A percentile compares a stretch with the other conserved stretches of the same genome.
Evolutionary conservation across 1,140 invertebrate species (phyloP).

Genomic region (Andricus grossulariae): DNA sequence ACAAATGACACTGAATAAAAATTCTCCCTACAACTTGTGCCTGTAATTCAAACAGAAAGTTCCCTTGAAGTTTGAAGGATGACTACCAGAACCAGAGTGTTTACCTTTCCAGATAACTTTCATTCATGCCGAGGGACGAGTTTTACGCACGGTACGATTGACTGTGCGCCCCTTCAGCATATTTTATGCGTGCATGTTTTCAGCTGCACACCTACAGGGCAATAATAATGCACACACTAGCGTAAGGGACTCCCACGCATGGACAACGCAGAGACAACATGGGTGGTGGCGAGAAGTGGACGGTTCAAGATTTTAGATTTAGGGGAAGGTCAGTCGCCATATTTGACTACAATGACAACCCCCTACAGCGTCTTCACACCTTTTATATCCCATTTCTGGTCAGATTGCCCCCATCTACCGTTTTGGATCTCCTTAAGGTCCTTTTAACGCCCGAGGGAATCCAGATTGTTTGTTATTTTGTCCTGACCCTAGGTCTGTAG

Average conservation of each 20-base stretch:
- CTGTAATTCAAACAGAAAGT: constrained; percentile 16
- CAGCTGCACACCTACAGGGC: constrained; percentile 17
- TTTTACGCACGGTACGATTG: constrained; percentile 19
- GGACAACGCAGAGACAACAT: constrained; percentile 1
- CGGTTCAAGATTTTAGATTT: too few species aligned
- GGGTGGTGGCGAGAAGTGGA: background rate
- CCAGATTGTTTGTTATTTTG: too few species aligned
- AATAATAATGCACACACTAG: background rate
- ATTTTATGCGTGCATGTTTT: constrained; percentile 18
- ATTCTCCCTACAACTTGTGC: too few species aligned
- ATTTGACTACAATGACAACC: too few species aligned
- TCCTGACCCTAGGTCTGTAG: too few species aligned
- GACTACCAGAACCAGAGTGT: background rate
- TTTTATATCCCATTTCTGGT: too few species aligned
- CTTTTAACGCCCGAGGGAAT: too few species aligned
- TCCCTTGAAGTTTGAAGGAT: background rate
- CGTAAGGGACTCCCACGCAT: constrained; percentile 4
- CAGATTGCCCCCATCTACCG: too few species aligned
- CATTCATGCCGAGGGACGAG: constrained; percentile 27
- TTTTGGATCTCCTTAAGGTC: too few species aligned
- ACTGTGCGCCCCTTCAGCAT: constrained; percentile 8
- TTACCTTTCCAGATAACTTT: constrained; percentile 17
- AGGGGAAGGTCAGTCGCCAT: too few species aligned
- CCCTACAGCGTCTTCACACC: too few species aligned
- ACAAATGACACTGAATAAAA: too few species aligned